These are phyloP conservation scores for Syrmaticus mikado DNA, from an alignment of 2,113 vertebrate species.

Conservation along the genomic window DNA sequence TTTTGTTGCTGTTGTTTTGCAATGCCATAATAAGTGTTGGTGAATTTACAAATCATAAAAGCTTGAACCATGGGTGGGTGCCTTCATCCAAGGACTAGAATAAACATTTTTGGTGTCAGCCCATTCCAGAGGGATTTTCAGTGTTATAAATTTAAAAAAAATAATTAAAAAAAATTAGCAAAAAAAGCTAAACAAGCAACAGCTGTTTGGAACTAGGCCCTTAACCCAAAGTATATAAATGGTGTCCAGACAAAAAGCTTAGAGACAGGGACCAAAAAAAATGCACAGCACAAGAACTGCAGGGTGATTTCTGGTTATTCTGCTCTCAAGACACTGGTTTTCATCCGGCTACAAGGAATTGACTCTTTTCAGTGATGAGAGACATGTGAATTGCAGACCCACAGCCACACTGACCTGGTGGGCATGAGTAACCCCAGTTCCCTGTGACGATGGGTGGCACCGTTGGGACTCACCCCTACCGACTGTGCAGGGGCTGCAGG, in stretches of 20 bases:
- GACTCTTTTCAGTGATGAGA: neutral
- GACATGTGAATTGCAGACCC: neutral
- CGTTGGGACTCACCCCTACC: neutral
- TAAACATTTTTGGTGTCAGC: conserved; percentile 16
- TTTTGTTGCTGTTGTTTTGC: conserved; percentile 32
- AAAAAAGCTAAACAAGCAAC: neutral
- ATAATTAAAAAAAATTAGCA: neutral
- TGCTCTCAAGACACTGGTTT: neutral
- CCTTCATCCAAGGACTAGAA: neutral
- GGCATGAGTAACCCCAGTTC: neutral
- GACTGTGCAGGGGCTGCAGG: neutral
- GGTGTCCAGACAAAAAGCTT: conserved; percentile 26
- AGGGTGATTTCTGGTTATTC: neutral
- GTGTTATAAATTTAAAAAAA: conserved; percentile 8
- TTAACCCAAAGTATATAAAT: neutral
- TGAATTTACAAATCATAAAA: conserved; percentile 32
- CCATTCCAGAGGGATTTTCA: conserved; percentile 21
- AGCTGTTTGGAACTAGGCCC: conserved; percentile 48
- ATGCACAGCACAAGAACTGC: neutral
- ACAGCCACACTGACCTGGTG: neutral
- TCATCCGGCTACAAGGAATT: neutral
- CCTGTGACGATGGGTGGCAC: rapidly evolving
- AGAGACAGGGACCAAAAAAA: conserved; percentile 3
- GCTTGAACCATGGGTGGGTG: neutral
- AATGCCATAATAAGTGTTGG: neutral